These are phyloP conservation scores for Acanthurus lineatus DNA, from an alignment of 2,797 vertebrate genomes.

Conservation along the genomic window DNA sequence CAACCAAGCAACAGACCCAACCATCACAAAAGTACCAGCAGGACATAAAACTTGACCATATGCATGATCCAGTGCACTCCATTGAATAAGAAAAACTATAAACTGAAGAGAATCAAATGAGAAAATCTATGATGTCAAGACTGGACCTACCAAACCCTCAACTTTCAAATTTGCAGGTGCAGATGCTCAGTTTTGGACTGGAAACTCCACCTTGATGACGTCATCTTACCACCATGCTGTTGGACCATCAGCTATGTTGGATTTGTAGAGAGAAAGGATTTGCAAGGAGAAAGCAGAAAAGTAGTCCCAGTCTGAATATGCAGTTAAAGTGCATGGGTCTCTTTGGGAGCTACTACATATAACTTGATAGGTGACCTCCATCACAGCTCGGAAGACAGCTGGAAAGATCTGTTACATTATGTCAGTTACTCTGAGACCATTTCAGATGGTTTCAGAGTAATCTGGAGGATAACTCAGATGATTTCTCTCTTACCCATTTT, in stretches of 20 bases:
- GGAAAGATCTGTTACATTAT: slow-evolving; percentile 1
- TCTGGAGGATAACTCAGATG: slow-evolving; percentile 1
- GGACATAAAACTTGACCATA: slow-evolving; percentile 37
- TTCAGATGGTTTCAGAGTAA: neutral
- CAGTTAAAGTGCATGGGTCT: slow-evolving; percentile 14
- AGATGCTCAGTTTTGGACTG: slow-evolving; percentile 10
- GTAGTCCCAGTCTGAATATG: neutral
- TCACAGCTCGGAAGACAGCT: slow-evolving; percentile 20
- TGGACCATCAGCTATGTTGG: slow-evolving; percentile 34
- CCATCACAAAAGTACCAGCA: slow-evolving; percentile 73
- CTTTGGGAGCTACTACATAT: slow-evolving; percentile 24
- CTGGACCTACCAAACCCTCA: slow-evolving; percentile 25
- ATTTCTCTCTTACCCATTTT: slow-evolving; percentile 1
- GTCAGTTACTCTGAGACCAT: slow-evolving; percentile 17
- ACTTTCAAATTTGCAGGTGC: slow-evolving; percentile 33
- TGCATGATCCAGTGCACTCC: neutral
- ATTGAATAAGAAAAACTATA: slow-evolving; percentile 4
- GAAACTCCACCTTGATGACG: slow-evolving; percentile 12
- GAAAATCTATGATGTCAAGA: slow-evolving; percentile 64
- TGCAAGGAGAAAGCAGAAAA: neutral
- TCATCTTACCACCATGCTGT: neutral
- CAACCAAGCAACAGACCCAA: slow-evolving; percentile 37
- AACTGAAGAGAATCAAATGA: slow-evolving; percentile 37
- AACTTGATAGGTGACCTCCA: slow-evolving; percentile 1
- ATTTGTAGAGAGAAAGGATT: slow-evolving; percentile 3